Percentiles rank a stretch among this genome's conserved stretches.
Conservation (phyloP, 2,888 invertebrate genomes). For the Sphecodes monilicornis region DNA sequence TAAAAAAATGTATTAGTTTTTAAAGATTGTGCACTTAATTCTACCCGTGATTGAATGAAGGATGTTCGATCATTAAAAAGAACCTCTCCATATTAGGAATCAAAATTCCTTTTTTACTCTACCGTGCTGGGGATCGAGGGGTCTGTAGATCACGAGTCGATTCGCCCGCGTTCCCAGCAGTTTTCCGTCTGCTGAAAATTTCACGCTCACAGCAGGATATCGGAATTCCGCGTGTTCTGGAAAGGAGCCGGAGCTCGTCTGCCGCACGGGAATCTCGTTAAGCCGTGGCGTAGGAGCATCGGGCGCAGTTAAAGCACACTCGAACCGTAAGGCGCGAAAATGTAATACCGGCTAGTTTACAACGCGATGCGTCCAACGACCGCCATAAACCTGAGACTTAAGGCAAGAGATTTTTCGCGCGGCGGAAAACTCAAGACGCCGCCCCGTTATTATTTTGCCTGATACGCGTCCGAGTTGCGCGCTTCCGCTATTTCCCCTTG, state of each 20-base stretch:
- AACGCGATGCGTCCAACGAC: conserved; percentile 56
- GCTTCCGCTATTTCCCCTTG: neutral
- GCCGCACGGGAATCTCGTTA: conserved; percentile 57
- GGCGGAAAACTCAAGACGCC: conserved; percentile 34
- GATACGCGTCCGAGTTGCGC: conserved; percentile 10
- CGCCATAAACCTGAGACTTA: conserved; percentile 61
- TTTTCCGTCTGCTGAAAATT: neutral
- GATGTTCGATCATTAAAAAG: too few species aligned
- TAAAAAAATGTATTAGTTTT: too few species aligned
- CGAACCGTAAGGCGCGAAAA: conserved; percentile 42
- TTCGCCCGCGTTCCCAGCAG: neutral
- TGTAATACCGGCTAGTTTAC: conserved; percentile 63
- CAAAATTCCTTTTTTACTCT: too few species aligned
- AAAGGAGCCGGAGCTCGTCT: conserved; percentile 7
- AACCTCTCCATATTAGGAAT: too few species aligned
- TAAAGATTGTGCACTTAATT: too few species aligned
- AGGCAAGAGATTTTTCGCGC: conserved; percentile 57
- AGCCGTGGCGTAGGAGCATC: conserved; percentile 51
- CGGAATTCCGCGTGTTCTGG: conserved; percentile 1
- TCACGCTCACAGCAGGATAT: neutral
- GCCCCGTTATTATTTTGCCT: conserved; percentile 51
- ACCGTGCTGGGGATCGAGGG: neutral
- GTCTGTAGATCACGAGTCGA: neutral
- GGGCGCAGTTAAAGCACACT: conserved; percentile 49
- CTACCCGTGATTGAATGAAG: too few species aligned